Percentiles rank a stretch among this genome's conserved stretches.
phyloP scores from a whole-genome alignment of 2,888 invertebrate species.

The Spicauda simplicius region DNA sequence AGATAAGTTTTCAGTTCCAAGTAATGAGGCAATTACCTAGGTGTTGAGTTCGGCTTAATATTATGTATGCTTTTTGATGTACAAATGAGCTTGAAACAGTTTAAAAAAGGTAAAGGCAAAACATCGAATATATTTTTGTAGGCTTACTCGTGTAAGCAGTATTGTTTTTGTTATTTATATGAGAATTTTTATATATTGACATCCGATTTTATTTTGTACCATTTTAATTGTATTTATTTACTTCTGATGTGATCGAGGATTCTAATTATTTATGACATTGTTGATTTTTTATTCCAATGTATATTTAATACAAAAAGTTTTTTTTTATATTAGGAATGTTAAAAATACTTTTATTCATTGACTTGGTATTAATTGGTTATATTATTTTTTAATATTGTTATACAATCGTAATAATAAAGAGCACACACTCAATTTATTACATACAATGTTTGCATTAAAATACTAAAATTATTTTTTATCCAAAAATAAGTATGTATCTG shows the following conservation, averaged over 20 bases:
- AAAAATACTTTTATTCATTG: slow-evolving; percentile 1
- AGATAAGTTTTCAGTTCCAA: not conserved
- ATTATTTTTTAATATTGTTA: not conserved
- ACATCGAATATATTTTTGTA: slow-evolving; percentile 55
- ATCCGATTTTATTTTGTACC: slow-evolving; percentile 12
- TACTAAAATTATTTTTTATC: too few species aligned
- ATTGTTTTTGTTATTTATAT: slow-evolving; percentile 43
- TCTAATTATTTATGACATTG: not conserved
- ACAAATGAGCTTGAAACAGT: slow-evolving; percentile 7
- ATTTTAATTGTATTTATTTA: slow-evolving; percentile 24
- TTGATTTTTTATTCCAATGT: slow-evolving; percentile 6
- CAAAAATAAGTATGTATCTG: too few species aligned
- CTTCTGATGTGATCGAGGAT: not conserved
- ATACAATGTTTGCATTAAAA: slow-evolving; percentile 19
- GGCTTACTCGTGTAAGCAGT: slow-evolving; percentile 47
- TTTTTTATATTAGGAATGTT: slow-evolving; percentile 1
- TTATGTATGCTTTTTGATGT: not conserved
- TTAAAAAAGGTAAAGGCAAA: not conserved
- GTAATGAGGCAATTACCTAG: not conserved
- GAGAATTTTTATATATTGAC: slow-evolving; percentile 25
- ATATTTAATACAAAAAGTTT: not conserved
- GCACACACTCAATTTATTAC: not conserved
- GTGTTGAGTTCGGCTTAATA: slow-evolving; percentile 14
- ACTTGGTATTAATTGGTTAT: not conserved
- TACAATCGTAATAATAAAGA: not conserved